phyloP scores from a whole-genome alignment of 2,888 invertebrate species.

The Quadriops clusia region DNA sequence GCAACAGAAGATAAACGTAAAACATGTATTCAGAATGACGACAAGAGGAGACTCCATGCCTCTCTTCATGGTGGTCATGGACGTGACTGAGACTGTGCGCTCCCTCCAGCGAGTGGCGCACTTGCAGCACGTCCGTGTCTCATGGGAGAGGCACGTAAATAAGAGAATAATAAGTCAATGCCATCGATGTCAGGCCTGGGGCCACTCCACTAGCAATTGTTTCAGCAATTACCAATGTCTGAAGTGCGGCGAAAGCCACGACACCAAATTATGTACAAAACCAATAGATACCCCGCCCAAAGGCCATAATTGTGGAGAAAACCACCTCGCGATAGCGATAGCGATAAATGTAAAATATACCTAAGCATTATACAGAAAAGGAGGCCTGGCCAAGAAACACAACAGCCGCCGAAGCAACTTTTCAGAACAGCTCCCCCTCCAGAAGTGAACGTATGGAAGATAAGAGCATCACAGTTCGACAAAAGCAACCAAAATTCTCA shows the following conservation, averaged over 20 bases:
- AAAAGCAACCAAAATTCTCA: too few species aligned
- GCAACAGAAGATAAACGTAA: too few species aligned
- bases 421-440: background rate
- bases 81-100: too few species aligned
- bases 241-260: conserved; percentile 35
- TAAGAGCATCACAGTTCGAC: background rate
- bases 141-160: too few species aligned
- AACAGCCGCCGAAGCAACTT: background rate
- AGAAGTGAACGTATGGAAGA: background rate
- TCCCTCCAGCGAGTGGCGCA: too few species aligned
- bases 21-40: too few species aligned
- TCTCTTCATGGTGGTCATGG: too few species aligned
- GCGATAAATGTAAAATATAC: conserved; percentile 29
- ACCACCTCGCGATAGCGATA: conserved; percentile 34
- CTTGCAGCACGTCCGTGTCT: too few species aligned
- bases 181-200: conserved; percentile 37
- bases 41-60: too few species aligned
- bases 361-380: too few species aligned
- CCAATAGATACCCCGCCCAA: conserved; percentile 24
- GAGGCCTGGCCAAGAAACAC: background rate
- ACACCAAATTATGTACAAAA: conserved; percentile 29
- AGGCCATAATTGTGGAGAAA: conserved; percentile 33
- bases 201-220: conserved; percentile 36
- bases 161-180: conserved; percentile 28
- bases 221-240: conserved; percentile 33